phyloP scores from a whole-genome alignment of 2,113 vertebrate genomes.

The Callithrix jacchus region DNA sequence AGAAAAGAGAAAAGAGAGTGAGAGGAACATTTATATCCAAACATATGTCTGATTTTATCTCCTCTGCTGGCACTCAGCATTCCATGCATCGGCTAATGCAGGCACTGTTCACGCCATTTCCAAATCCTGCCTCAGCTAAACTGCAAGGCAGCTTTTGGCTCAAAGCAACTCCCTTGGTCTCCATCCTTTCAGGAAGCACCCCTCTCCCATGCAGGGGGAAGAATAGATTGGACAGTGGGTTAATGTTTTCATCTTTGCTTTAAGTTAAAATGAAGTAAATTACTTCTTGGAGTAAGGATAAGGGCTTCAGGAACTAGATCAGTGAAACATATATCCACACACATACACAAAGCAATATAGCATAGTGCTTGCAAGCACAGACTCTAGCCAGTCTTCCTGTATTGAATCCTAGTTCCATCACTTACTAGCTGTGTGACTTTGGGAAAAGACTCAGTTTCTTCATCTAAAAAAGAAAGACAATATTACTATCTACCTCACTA shows the following conservation, averaged over 20 bases:
- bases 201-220: background rate
- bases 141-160: slow-evolving; percentile 58
- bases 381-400: background rate
- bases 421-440: background rate
- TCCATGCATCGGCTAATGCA: slow-evolving; percentile 63
- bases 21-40: slow-evolving; percentile 60
- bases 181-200: slow-evolving; percentile 55
- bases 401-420: background rate
- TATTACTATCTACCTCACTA: background rate
- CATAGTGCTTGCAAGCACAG: background rate
- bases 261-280: slow-evolving; percentile 61
- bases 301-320: background rate
- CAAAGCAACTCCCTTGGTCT: slow-evolving; percentile 37
- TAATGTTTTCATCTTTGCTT: slow-evolving; percentile 63
- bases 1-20: background rate
- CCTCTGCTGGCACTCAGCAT: slow-evolving; percentile 43
- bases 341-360: background rate
- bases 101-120: slow-evolving; percentile 39
- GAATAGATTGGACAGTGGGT: slow-evolving; percentile 20
- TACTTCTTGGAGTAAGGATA: background rate
- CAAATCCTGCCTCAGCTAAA: slow-evolving; percentile 68
- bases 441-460: slow-evolving; percentile 2
- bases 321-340: background rate
- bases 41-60: slow-evolving; percentile 69
- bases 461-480: slow-evolving; percentile 10